Base-by-base conservation (phyloP, 2,113 vertebrate genomes). In the Sterna hirundo region DNA sequence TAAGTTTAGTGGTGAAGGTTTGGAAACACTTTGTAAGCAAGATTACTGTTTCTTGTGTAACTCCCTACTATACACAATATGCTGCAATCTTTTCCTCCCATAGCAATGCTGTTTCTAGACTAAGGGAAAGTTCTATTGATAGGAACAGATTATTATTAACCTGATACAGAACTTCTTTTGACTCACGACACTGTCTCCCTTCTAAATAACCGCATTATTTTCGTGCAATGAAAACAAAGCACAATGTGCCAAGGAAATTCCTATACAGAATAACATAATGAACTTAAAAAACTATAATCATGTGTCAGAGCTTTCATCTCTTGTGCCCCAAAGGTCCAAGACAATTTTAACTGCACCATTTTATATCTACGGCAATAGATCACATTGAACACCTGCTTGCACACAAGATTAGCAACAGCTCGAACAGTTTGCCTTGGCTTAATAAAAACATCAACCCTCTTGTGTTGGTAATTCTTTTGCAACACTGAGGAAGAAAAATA, bases 371-470 rank as follows among this genome's bases (percentile, higher is more conserved):
- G 90, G 51, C 62, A 95, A 92, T 27, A 94, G 68, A 95, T 89
- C 42, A 91, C 54, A 57, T 6, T 83, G 64, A 96, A 95, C 88
- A 97, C 57, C 93, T 96, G 80, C 61, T 80, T 75, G 46, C 57
- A 71, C 79, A 91, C 49, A 74, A 79, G 74, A 95, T 92, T 55
- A 97, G 68, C 46, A 93, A 60, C 27, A 85, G 47, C 68, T 93
- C 7, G 0, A 88, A 80, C 54, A 87, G 65, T 88, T 92, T 96
- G 81, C 58, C 54, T 77, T 54, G 90, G 70, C 19, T 94, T 95
- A 92, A 94, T 92, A 93, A 87, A 96, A 96, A 87, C 32, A 88
- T 83, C 90, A 94, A 93, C 26, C 60, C 25, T 57, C 42, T 66
- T 66, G 13, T 65, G 25, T 27, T 78, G 29, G 68, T 62, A 72